These are phyloP conservation scores for Batillaria attramentaria DNA, from an alignment of 1,140 invertebrate species.

Conservation along the genomic window DNA sequence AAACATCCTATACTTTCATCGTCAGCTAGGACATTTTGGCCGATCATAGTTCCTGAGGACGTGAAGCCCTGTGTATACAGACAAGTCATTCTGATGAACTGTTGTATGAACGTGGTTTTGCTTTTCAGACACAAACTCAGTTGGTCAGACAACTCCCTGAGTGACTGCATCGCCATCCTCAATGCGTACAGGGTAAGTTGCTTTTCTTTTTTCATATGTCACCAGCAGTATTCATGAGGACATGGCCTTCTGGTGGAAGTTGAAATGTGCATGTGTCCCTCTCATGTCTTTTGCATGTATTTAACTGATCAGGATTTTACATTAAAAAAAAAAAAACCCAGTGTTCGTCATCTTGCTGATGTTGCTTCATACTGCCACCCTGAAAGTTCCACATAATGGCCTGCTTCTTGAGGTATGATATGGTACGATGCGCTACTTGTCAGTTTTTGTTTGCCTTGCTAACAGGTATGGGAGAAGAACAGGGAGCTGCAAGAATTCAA, in stretches of 20 bases:
- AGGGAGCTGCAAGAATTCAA: constrained; percentile 65
- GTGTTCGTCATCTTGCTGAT: not conserved
- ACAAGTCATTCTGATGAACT: not conserved
- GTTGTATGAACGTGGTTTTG: not conserved
- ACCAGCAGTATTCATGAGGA: not conserved
- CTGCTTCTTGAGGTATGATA: not conserved
- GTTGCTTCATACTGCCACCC: not conserved
- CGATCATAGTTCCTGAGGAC: not conserved
- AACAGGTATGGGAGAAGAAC: constrained; percentile 70
- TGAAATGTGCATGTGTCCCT: not conserved
- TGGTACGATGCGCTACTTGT: not conserved
- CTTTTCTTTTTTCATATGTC: not conserved
- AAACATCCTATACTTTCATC: too few species aligned
- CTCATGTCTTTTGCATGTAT: not conserved
- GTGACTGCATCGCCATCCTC: constrained; percentile 87
- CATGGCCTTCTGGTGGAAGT: not conserved
- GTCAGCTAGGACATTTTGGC: too few species aligned
- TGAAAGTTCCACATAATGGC: not conserved
- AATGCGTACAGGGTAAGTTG: constrained; percentile 82
- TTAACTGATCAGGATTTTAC: not conserved
- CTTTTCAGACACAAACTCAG: constrained; percentile 76
- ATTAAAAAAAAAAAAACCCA: not conserved
- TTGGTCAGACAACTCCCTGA: constrained; percentile 86
- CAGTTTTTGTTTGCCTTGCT: not conserved
- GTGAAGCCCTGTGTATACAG: not conserved